phyloP scores from a whole-genome alignment of 2,888 invertebrate species.

The Mythimna pallens region DNA sequence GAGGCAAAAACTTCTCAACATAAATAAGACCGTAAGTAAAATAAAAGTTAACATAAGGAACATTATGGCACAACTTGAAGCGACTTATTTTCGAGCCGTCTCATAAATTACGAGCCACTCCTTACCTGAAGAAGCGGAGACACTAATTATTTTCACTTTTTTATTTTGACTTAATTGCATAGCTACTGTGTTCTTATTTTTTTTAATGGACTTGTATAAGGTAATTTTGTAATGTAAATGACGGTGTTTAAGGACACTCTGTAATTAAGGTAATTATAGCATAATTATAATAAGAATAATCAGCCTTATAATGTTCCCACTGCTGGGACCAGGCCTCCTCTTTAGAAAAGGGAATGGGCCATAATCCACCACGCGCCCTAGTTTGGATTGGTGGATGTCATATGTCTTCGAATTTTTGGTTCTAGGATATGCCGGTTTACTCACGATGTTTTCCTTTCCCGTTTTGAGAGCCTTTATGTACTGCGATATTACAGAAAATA shows the following conservation, averaged over 20 bases:
- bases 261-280: constrained; percentile 28
- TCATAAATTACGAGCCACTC: constrained; percentile 55
- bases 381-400: no score
- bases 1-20: constrained; percentile 33
- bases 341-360: no score
- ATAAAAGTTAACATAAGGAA: constrained; percentile 47
- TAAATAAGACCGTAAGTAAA: constrained; percentile 51
- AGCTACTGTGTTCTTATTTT: constrained; percentile 34
- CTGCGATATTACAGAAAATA: no score
- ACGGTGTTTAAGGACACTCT: constrained; percentile 20
- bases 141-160: constrained; percentile 61
- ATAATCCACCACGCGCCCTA: no score
- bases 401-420: no score
- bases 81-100: constrained; percentile 45
- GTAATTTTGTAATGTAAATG: constrained; percentile 9
- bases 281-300: no score
- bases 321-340: no score
- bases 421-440: no score
- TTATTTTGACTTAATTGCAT: constrained; percentile 62
- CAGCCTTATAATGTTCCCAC: no score
- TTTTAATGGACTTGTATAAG: neutral
- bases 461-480: no score
- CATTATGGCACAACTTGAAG: constrained; percentile 46
- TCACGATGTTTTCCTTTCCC: no score
- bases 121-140: constrained; percentile 51